phyloP scores from a whole-genome alignment of 2,113 vertebrate genomes.

The Callionymus lyra region DNA sequence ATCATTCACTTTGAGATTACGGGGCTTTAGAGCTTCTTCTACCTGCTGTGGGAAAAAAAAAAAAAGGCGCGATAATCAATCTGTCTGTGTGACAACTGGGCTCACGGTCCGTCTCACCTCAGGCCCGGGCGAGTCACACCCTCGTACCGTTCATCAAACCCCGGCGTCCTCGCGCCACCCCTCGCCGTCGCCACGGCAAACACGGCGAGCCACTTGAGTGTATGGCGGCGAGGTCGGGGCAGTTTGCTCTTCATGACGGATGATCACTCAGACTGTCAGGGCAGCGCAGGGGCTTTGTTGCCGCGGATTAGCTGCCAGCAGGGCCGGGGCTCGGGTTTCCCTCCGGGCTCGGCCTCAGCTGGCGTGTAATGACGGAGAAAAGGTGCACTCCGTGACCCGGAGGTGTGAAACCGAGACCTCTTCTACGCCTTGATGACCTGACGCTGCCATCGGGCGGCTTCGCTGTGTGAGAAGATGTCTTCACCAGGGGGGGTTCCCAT shows the following conservation, averaged over 20 bases:
- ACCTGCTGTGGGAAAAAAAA: conserved; percentile 30
- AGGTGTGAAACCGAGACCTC: conserved; percentile 46
- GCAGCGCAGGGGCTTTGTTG: conserved; percentile 33
- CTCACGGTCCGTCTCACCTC: conserved; percentile 1
- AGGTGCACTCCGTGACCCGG: conserved; percentile 35
- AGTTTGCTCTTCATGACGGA: conserved; percentile 45
- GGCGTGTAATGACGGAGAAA: conserved; percentile 23
- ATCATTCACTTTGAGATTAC: conserved; percentile 32
- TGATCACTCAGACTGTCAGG: conserved; percentile 38
- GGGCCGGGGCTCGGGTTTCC: conserved; percentile 27
- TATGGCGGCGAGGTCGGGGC: conserved; percentile 12
- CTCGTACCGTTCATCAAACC: conserved; percentile 18
- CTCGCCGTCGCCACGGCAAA: conserved; percentile 19
- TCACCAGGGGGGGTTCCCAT: conserved; percentile 4
- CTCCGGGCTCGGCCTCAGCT: conserved; percentile 19
- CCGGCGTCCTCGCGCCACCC: conserved; percentile 9
- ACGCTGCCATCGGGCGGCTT: conserved; percentile 12
- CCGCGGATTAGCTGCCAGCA: conserved; percentile 39
- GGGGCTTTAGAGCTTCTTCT: conserved; percentile 38
- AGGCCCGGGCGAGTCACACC: conserved; percentile 17
- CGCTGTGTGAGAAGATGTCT: conserved; percentile 29
- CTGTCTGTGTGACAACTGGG: conserved; percentile 5
- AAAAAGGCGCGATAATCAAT: conserved; percentile 28
- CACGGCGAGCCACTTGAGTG: conserved; percentile 43
- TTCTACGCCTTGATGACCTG: conserved; percentile 16